Base-by-base conservation (phyloP, 1,140 invertebrate species). In the Drosophila bocki region DNA sequence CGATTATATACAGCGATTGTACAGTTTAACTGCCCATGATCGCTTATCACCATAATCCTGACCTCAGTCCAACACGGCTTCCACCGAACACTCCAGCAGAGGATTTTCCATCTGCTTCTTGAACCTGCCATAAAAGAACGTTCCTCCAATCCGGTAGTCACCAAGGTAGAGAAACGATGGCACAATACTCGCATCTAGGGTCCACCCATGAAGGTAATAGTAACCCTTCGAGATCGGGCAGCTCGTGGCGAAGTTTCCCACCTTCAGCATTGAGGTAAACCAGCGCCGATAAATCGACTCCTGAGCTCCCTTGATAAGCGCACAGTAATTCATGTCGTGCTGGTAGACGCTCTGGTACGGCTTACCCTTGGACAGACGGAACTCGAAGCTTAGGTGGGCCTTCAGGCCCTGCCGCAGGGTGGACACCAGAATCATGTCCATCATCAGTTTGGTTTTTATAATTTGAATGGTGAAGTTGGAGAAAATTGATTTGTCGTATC, bases 101-200 rank as follows among this genome's bases (percentile, higher is more conserved):
- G 60, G 76, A 17, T 57, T 65, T 1, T 72, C 37, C 12, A 53
- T 15, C 15, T 15, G 62, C 29, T 74, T 86, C 11, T 51, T 72
- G 12, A 71, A 71, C 35, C 69, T 64, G 19, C 84, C 84, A 51
- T 85, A 90, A 26, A 68, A 84, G 32, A 88, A 75, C 15, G 44
- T 53, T 33, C 54, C 81, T 7, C 39, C 35, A 13, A 90, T 81
- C 0, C 78, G 80, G 75, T 92, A 92, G 62, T 92, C 91, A 2
- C 91, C 91, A 3, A 91, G 9, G 33, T 91, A 87, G 1, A 91
- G 41, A 57, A 90, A 91, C 3, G 80, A 79, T 0, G 91, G 91
- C 19, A 91, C 54, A 7, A 78, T 50, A 22, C 37, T 59, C 1
- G 60, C 67, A 42, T 80, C 78, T 22, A 87, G 62, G 11, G 61